A percentile compares a stretch with the other conserved stretches of the same genome.
These are phyloP conservation scores for Ctenosaura bakeri DNA, from an alignment of 2,797 vertebrate genomes.

Conservation along the genomic window DNA sequence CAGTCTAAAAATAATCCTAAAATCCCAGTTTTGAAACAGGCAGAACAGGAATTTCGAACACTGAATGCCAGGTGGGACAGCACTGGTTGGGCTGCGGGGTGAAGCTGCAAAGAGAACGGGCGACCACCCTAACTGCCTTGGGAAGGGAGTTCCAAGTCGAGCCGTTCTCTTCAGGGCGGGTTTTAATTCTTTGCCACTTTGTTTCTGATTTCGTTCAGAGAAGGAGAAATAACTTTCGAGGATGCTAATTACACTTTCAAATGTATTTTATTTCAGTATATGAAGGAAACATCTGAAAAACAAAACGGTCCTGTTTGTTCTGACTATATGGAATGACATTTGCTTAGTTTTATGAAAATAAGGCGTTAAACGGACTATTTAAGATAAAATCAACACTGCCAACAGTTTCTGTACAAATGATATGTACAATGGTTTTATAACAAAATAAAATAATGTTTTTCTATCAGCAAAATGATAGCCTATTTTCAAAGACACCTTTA, in stretches of 20 bases:
- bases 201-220: not conserved
- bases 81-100: no score
- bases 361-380: not conserved
- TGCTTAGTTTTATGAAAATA: not conserved
- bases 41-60: no score
- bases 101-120: no score
- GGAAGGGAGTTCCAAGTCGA: no score
- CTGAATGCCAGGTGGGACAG: no score
- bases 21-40: no score
- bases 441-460: slow-evolving; percentile 36
- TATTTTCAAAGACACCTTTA: slow-evolving; percentile 10
- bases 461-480: slow-evolving; percentile 26
- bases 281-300: not conserved
- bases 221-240: not conserved
- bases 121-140: no score
- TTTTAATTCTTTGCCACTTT: not conserved
- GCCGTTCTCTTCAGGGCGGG: not conserved
- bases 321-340: not conserved
- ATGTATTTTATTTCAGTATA: not conserved
- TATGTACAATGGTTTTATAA: slow-evolving; percentile 12
- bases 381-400: slow-evolving; percentile 4
- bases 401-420: slow-evolving; percentile 19
- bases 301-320: not conserved
- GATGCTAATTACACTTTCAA: not conserved
- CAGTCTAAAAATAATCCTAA: no score